Base-by-base conservation (phyloP, 1,140 invertebrate species). In the Drosophila nasuta region DNA sequence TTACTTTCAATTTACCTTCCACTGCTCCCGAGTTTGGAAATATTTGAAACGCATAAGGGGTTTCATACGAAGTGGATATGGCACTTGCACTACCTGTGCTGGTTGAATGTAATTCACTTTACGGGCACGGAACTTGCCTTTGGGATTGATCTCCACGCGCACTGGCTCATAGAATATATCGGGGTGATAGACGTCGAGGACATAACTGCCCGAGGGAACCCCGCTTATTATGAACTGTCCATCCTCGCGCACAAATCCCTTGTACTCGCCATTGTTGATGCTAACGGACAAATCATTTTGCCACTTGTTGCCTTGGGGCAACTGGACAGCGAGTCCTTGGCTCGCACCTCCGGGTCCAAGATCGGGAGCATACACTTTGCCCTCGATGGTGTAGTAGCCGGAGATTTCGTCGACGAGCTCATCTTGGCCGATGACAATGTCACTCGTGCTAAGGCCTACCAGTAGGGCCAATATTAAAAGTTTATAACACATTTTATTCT, bases 51-150 rank as follows among this genome's bases (percentile, higher is more conserved):
- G 96, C 13, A 95, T 95, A 35, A 96, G 77, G 3, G 97, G 94
- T 89, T 97, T 97, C 93, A 99, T 95, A 92, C 96, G 96, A 56
- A 99, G 93, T 11, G 98, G 98, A 93, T 99, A 99, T 1, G 96
- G 95, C 52, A 99, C 95, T 93, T 98, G 97, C 73, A 96, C 95
- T 0, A 97, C 95, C 92, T 97, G 95, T 1, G 96, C 96, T 0
- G 97, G 97, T 92, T 99, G 98, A 59, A 99, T 96, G 85, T 98
- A 95, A 93, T 99, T 99, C 0, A 99, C 96, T 94, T 97, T 98
- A 52, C 99, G 94, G 0, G 98, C 98, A 75, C 99, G 94, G 75
- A 97, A 98, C 93, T 99, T 99, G 20, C 99, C 99, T 93, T 98
- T 98, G 0, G 96, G 96, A 91, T 98, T 99, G 54, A 99, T 98